Base-by-base conservation (phyloP, 2,888 invertebrate genomes). In the Beris chalybata region DNA sequence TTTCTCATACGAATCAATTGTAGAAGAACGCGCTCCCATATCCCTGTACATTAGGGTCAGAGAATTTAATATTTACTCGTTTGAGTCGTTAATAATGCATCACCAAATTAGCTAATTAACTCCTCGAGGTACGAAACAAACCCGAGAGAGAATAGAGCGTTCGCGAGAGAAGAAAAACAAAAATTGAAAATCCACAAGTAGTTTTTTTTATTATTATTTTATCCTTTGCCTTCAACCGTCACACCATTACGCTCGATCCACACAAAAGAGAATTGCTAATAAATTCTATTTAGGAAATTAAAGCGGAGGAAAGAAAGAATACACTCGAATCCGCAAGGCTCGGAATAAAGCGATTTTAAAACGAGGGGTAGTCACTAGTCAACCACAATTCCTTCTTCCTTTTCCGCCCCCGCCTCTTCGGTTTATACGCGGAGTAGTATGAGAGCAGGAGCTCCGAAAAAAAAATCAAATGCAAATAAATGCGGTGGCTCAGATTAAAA, bases 61-160 rank as follows among this genome's bases (percentile, higher is more conserved):
- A 61, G 52, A 59, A 61, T 61, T 61, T 61, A 61, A 61, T 61
- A 61, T 61, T 61, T 61, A 61, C 61, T 61, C 61, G 61, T 52
- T 61, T 50, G 50, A 61, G 52, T 29, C 61, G 72, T 72, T 72
- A 73, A 73, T 73, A 73, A 71, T 73, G 72, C 64, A 72, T 69
- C 70, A 69, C 68, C 68, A 73, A 73, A 73, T 73, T 73, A 73
- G 72, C 72, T 70, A 73, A 73, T 73, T 73, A 73, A 73, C 71
- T 72, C 70, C 71, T 67, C 63, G 57, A 67, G 68, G 68, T 61
- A 61, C 38, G 52, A 61, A 29, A 15, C 15, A 50, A 50, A 52
- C 32, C 52, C 61, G 29, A 61, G 52, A 50, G 52, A 52, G 61
- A 52, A 15, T 32, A 45, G 30, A 52, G 52, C 38, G 38, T 9